Base-by-base conservation (phyloP, 2,888 invertebrate genomes). In the Siphlonurus alternatus region DNA sequence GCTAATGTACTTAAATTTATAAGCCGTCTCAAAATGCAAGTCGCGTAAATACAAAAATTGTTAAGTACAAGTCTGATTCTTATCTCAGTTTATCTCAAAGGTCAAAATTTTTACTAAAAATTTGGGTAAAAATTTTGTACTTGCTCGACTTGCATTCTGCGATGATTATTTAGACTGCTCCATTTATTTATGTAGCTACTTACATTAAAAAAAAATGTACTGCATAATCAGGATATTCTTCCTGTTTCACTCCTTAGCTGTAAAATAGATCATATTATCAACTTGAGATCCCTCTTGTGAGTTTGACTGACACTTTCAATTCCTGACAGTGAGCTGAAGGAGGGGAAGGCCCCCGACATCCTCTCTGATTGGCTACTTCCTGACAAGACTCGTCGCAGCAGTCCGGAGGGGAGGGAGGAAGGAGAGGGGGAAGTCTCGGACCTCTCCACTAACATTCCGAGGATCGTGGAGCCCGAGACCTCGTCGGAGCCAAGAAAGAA, bases 351-450 rank as follows among this genome's bases (percentile, higher is more conserved):
- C n/a, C 76, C 2, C 76, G 76, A 19, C 78, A 78, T 66, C 78
- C 79, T 80, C 66, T 81, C 82, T 68, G 78, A 75, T 61, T 87
- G 87, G 87, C 79, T 85, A 24, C 77, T 77, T 23, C 79, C 81
- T 0, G 86, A 87, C 73, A 82, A 84, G 0, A 86, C 85, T 70
- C 82, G 83, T 74, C 78, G 88, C 65, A 80, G 87, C 69, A 88
- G 88, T 60, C 89, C 89, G 1, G 89, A 89, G 80, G 88, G 88
- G 78, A 79, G 76, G 15, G 76, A 77, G 69, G 83, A 82, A 72
- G 65, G 74, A 74, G 20, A 75, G 73, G 70, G 75, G 74, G 68
- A 62, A 23, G 62, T 62, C 20, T 10, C 54, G 24, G 24, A 24
- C 23, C 7, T 38, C 38, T 38, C 38, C 5, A 38, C 38, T 38